Percentiles rank a stretch among this genome's conserved stretches.
These are phyloP conservation scores for Sitta europaea DNA, from an alignment of 2,113 vertebrate genomes.

Conservation along the genomic window DNA sequence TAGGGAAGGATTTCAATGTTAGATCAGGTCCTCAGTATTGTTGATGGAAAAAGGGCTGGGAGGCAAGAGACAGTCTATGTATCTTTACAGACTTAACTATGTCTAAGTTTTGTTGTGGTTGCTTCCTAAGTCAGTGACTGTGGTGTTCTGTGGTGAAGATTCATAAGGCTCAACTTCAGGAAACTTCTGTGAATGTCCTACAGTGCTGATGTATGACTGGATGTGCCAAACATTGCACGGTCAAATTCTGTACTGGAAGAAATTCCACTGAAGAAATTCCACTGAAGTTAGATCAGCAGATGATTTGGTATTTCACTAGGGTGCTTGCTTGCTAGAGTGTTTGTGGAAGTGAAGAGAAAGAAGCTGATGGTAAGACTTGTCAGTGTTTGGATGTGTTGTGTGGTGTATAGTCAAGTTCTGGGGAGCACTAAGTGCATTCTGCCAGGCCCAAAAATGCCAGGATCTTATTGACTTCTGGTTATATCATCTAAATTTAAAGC, in stretches of 20 bases:
- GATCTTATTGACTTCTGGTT: background rate
- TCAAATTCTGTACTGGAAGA: background rate
- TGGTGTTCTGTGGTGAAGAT: background rate
- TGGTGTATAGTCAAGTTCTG: background rate
- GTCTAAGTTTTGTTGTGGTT: background rate
- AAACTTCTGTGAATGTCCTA: background rate
- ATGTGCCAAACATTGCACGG: background rate
- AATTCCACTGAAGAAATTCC: background rate
- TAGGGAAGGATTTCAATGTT: background rate
- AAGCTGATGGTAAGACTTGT: background rate
- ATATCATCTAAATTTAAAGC: background rate
- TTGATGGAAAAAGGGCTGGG: too few species aligned
- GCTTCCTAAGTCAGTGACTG: background rate
- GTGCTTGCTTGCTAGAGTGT: background rate
- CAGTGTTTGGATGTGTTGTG: background rate
- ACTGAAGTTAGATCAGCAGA: background rate
- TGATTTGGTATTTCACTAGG: background rate
- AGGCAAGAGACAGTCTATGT: background rate
- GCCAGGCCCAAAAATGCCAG: background rate
- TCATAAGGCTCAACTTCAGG: background rate
- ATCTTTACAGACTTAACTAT: background rate
- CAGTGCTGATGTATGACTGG: fast-evolving
- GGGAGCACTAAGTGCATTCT: background rate
- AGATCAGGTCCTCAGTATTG: background rate
- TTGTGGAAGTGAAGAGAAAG: background rate